Base-by-base conservation (phyloP, 1,140 invertebrate genomes). In the Drosophila bocqueti region DNA sequence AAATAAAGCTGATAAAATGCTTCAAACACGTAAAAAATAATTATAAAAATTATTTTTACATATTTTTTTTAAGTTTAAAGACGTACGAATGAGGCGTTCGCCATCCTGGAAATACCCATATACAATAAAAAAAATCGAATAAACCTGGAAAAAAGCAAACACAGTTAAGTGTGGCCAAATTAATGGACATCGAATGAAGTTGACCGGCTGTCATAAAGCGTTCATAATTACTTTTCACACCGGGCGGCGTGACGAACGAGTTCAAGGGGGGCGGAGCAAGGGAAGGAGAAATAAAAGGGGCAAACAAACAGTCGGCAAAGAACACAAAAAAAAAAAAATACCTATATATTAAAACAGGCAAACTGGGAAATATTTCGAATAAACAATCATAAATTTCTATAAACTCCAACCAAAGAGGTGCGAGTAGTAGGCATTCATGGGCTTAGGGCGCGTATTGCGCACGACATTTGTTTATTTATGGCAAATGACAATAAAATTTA, bases 171-270 rank as follows among this genome's bases (percentile, higher is more conserved):
- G 83, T 81, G 83, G 74, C 78, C 82, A 82, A 85, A 81, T 81
- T 83, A 89, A 87, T 89, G 84, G 81, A 81, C 73, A 72, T 72
- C 64, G 73, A 89, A 87, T 87, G 77, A 81, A 89, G 84, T 87
- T 87, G 84, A 83, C 73, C 84, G 80, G 68, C 81, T 83, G 84
- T 89, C 84, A 87, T 83, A 87, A 89, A 87, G 84, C 85, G 77
- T 61, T 68, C 67, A 89, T 87, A 89, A 89, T 89, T 87, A 87
- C 81, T 81, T 81, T 89, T 87, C 84, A 87, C 84, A 87, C 83
- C 80, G 83, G 61, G 76, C 76, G 67, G 78, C 38, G 57, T 75
- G 68, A 72, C 72, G 52, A 49, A 63, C 36, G 69, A 50, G 42
- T 18, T 38, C 38, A 16, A 42, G 24, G 26, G 36, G 58, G 34